Conservation (phyloP, 2,888 invertebrate species). For the Amphipoea lucens region DNA sequence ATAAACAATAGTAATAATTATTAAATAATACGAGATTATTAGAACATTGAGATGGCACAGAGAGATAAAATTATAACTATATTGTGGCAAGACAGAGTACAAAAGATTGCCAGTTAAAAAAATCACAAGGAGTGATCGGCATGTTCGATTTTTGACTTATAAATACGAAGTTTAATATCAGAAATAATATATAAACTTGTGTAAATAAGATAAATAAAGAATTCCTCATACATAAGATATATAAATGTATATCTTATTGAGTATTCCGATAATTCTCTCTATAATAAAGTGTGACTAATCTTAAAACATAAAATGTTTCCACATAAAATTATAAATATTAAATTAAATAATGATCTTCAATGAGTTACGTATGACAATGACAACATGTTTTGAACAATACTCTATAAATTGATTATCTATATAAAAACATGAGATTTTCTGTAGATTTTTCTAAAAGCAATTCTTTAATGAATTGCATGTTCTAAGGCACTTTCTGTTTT, state of each 20-base stretch:
- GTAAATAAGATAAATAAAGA: constrained; percentile 56
- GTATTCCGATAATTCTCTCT: constrained; percentile 58
- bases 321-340: constrained; percentile 57
- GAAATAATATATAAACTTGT: constrained; percentile 53
- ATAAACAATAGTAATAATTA: constrained; percentile 62
- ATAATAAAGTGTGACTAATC: constrained; percentile 51
- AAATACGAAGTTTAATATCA: constrained; percentile 49
- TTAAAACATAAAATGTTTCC: constrained; percentile 46
- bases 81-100: constrained; percentile 60
- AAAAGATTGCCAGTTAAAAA: constrained; percentile 52
- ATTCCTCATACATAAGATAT: constrained; percentile 66
- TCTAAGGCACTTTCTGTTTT: constrained; percentile 69
- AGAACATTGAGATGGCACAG: constrained; percentile 68
- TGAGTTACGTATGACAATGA: constrained; percentile 52
- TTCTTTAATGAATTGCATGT: constrained; percentile 54
- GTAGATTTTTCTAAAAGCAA: constrained; percentile 45
- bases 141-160: constrained; percentile 33
- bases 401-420: constrained; percentile 55
- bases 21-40: constrained; percentile 63
- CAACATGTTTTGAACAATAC: constrained; percentile 46
- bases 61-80: constrained; percentile 63
- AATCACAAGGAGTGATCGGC: constrained; percentile 45
- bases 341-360: constrained; percentile 55
- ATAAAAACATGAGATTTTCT: constrained; percentile 44
- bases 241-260: constrained; percentile 65